Base-by-base conservation (phyloP, 2,113 vertebrate genomes). In the Campylorhamphus procurvoides region DNA sequence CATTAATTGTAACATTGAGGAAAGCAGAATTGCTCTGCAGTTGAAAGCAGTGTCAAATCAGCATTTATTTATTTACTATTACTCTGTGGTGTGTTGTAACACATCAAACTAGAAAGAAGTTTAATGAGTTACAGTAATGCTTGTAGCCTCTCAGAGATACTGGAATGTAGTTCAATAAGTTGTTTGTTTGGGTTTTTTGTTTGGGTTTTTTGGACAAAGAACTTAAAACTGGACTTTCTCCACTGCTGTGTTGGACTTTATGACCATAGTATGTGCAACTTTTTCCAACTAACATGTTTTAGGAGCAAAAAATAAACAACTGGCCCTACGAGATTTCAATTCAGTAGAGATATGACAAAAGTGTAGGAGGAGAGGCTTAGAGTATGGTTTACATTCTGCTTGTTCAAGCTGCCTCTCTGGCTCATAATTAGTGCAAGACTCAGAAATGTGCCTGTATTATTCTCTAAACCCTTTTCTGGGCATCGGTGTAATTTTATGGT, bases 1-100 rank as follows among this genome's bases (percentile, higher is more conserved):
- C 72, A 25, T 94, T 96, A 93, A 95, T 97, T 96, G 68, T 76
- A 75, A 89, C 62, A 79, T 12, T 95, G 84, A 95, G 72, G 60
- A 87, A 94, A 69, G 68, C 71, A 77, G 63, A 90, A 96, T 81
- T 91, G 66, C 71, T 97, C n/a, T 91, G 78, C 84, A 84, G 75
- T 84, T 92, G 79, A 92, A 87, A 92, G 82, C 69, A 86, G 71
- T 91, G 84, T 93, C 88, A 92, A 94, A 94, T 97, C 84, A 89
- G 56, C 59, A 90, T 77, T 96, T 95, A 94, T 96, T 96, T 93
- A 96, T 93, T 94, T 92, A 49, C n/a, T 69, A 53, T 90, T 91
- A 77, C 44, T 80, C 64, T 87, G 64, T 92, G 92, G 78, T 77
- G 29, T 88, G 72, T 87, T 94, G 71, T 84, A 95, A 92, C 79